These are phyloP conservation scores for Caenorhabditis wallacei DNA, from an alignment of 2,888 invertebrate genomes.

Conservation along the genomic window DNA sequence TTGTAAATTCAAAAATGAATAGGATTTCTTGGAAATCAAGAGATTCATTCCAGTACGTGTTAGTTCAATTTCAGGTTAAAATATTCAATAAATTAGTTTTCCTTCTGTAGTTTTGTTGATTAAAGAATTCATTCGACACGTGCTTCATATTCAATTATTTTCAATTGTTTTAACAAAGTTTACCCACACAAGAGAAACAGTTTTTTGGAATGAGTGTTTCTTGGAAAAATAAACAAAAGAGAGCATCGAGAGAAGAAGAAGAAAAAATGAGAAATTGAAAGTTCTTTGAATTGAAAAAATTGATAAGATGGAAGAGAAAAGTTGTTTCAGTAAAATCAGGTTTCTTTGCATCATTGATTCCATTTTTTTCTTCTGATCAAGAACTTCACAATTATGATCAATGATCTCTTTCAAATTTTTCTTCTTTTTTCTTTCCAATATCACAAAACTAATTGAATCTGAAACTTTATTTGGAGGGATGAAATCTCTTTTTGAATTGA, in stretches of 20 bases:
- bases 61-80: neutral
- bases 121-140: too few relatives aligned
- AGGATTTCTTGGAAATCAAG: neutral
- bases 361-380: neutral
- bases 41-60: neutral
- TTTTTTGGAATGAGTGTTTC: conserved; percentile 7
- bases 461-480: too few relatives aligned
- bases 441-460: too few relatives aligned
- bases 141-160: too few relatives aligned
- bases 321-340: conserved; percentile 15
- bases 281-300: conserved; percentile 2
- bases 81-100: neutral
- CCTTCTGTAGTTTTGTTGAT: too few relatives aligned
- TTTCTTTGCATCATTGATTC: conserved; percentile 2
- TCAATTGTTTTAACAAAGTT: too few relatives aligned
- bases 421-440: too few relatives aligned
- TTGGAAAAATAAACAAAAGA: conserved; percentile 18
- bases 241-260: neutral
- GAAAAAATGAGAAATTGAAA: neutral
- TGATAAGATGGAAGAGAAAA: neutral
- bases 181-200: too few relatives aligned
- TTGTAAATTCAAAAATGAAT: conserved; percentile 36
- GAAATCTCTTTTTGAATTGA: too few relatives aligned
- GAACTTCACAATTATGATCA: neutral
- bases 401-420: neutral